phyloP scores from a whole-genome alignment of 2,797 vertebrate species.

The Arctocebus calabarensis region DNA sequence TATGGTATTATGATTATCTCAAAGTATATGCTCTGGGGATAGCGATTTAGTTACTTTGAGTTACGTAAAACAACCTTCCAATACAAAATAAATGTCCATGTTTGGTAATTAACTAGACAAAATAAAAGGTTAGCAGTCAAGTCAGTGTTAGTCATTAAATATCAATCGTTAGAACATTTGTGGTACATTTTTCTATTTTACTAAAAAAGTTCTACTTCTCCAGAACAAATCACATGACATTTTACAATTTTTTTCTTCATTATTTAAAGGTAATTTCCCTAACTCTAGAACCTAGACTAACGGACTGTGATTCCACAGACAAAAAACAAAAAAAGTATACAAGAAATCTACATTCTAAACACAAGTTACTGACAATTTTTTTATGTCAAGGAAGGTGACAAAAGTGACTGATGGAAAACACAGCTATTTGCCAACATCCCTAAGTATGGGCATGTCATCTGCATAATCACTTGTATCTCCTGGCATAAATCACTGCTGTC shows the following conservation, averaged over 20 bases:
- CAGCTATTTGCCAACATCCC: not conserved
- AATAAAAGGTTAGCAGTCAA: not conserved
- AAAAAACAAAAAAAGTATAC: not conserved
- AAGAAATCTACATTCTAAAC: not conserved
- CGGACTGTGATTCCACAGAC: not conserved
- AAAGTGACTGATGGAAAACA: constrained; percentile 23
- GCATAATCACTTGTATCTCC: not conserved
- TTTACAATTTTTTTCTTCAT: not conserved
- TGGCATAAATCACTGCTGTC: not conserved
- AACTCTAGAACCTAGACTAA: not conserved
- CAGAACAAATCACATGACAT: not conserved
- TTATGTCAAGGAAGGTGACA: not conserved
- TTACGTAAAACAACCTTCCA: not conserved
- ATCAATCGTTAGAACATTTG: not conserved
- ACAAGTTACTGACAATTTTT: constrained; percentile 23
- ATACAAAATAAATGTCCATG: not conserved
- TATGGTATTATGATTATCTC: not conserved
- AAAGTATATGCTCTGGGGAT: not conserved
- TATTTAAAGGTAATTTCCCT: not conserved
- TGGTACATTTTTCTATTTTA: not conserved
- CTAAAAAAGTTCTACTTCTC: not conserved
- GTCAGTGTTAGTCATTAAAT: not conserved
- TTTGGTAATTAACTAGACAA: not conserved
- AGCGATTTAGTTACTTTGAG: not conserved
- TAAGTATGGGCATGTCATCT: not conserved